Percentiles rank a stretch among this genome's conserved stretches.
These are phyloP conservation scores for Rhodeus uyekii DNA, from an alignment of 2,797 vertebrate species.

Conservation along the genomic window DNA sequence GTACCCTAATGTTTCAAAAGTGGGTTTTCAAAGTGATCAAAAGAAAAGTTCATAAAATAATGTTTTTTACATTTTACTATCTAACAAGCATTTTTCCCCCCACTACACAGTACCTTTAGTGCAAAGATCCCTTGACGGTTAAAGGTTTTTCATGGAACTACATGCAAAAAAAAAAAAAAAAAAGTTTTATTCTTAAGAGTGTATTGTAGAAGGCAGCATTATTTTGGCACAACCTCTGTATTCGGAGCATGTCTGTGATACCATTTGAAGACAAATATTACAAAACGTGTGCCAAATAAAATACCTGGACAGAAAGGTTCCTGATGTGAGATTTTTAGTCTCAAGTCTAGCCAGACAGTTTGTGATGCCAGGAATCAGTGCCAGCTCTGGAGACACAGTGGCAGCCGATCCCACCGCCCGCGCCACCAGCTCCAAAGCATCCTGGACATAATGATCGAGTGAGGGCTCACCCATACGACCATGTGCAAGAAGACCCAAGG, in stretches of 20 bases:
- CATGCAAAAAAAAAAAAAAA: not conserved
- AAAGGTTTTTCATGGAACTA: not conserved
- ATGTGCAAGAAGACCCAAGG: constrained; percentile 90
- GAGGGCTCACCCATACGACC: constrained; percentile 87
- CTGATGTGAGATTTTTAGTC: constrained; percentile 85
- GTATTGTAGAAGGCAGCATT: no score
- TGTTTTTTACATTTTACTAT: not conserved
- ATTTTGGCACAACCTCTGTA: not conserved
- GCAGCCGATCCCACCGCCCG: constrained; percentile 90
- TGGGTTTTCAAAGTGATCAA: not conserved
- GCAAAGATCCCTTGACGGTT: not conserved
- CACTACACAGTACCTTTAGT: not conserved
- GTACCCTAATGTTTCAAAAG: no score
- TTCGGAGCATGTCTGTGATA: not conserved
- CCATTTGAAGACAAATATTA: not conserved
- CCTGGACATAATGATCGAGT: constrained; percentile 92
- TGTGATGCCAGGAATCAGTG: constrained; percentile 91
- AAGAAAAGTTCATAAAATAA: not conserved
- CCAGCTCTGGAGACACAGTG: constrained; percentile 84
- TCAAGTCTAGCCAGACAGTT: constrained; percentile 88
- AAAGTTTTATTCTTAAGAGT: not conserved
- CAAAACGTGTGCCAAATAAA: not conserved
- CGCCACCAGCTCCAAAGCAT: constrained; percentile 89
- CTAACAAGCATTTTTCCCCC: not conserved
- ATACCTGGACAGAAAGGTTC: constrained; percentile 94